Conservation (phyloP, 2,797 vertebrate species). For the Borostomias antarcticus region DNA sequence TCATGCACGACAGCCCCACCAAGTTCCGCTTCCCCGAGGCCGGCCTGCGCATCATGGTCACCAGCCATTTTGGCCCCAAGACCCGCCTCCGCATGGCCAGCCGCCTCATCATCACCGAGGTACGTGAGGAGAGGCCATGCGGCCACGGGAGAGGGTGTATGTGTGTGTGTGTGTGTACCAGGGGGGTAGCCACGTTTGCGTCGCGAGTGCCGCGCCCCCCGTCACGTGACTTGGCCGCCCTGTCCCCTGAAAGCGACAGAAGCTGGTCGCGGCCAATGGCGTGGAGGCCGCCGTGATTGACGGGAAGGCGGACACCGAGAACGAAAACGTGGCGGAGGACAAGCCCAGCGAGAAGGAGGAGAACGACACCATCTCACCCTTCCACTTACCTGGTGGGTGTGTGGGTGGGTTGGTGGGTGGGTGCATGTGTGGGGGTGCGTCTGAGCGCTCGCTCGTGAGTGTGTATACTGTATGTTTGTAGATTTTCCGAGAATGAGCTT, state of each 20-base stretch:
- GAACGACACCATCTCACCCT: constrained; percentile 83
- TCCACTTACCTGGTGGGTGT: constrained; percentile 83
- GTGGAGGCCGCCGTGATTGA: constrained; percentile 85
- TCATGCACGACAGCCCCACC: constrained; percentile 90
- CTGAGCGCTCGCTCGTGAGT: constrained; percentile 24
- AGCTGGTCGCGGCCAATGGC: constrained; percentile 87
- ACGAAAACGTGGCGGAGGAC: constrained; percentile 89
- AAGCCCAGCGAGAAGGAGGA: constrained; percentile 80
- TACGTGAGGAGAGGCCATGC: constrained; percentile 55
- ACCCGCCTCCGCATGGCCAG: constrained; percentile 97
- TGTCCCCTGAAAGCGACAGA: constrained; percentile 82
- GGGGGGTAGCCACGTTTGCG: neutral
- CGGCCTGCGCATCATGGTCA: constrained; percentile 94
- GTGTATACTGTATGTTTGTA: neutral
- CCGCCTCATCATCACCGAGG: constrained; percentile 97
- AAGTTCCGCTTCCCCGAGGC: constrained; percentile 95
- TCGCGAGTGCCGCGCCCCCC: too few relatives aligned
- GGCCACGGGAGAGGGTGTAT: too few relatives aligned
- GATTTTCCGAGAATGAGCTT: neutral
- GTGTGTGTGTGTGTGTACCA: neutral
- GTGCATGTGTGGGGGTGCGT: too few relatives aligned
- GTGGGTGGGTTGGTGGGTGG: too few relatives aligned
- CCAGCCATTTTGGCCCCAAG: constrained; percentile 95
- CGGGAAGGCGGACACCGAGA: constrained; percentile 89
- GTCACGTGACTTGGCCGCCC: too few relatives aligned